Evolutionary conservation across 2,888 invertebrate genomes (phyloP), one percentile per base, ranked within the genome.

Genomic region (Drosophila barbarae): DNA sequence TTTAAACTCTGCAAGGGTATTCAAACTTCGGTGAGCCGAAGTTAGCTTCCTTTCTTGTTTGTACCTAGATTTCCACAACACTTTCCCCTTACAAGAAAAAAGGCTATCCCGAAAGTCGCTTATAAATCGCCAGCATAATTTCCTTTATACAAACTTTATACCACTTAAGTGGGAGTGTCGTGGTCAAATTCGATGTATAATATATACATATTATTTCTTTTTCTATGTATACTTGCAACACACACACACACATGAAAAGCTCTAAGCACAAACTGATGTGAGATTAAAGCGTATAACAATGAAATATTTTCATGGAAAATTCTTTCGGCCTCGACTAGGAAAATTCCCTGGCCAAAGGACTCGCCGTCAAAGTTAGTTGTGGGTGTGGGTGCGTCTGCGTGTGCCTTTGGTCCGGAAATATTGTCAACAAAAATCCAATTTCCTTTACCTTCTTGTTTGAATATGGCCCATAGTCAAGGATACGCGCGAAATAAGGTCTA

Each of bases 391-490:
- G 49, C 18, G 21, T 18, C 18, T 18, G 30, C 32, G 13, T 13
- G 46, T 32, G 32, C 46, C 32, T 32, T 36, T 57, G 39, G 63
- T 63, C 77, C 81, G 84, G 85, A 75, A 80, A 84, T 80, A 81
- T 73, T 77, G 77, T 74, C 76, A 77, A 85, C 84, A 85, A 84
- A 81, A 84, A 84, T 85, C 76, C 79, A 84, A 84, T 85, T 85
- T 85, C 85, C 81, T 76, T 72, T 67, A 76, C 76, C 74, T 83
- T 81, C 81, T 77, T 73, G 68, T 78, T 72, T 70, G 68, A 70
- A 69, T 70, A 72, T 64, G 18, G 55, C 52, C 39, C 51, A 52
- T 66, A 71, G 69, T 56, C 38, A 32, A 50, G 41, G 70, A 49
- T 49, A 56, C 39, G 49, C 42, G 47, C 55, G 38, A 32, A 12